Conservation (phyloP, 2,113 vertebrate species). For the Leucosticte australis region DNA sequence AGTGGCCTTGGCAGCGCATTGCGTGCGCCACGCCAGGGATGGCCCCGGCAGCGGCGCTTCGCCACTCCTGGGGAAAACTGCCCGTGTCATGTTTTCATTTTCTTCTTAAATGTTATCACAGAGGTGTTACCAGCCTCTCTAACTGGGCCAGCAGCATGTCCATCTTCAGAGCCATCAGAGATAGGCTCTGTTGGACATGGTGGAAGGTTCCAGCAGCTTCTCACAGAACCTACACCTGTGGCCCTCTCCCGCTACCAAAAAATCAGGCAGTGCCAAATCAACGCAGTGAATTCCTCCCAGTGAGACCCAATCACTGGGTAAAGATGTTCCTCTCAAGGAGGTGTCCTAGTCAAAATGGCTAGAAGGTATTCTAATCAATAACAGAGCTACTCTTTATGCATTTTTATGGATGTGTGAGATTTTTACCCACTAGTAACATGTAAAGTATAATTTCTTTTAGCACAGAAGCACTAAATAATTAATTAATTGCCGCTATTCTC, state of each 20-base stretch:
- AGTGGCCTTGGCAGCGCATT: not conserved
- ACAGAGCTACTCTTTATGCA: not conserved
- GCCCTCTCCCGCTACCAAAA: not conserved
- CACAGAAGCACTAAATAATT: not conserved
- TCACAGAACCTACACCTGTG: not conserved
- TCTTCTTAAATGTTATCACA: not conserved
- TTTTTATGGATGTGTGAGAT: not conserved
- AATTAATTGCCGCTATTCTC: not conserved
- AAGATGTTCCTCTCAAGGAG: not conserved
- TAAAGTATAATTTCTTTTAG: not conserved
- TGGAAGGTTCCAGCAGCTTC: not conserved
- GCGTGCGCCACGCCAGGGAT: fast-evolving
- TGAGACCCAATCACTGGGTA: not conserved
- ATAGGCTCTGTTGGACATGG: not conserved
- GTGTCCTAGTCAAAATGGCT: not conserved
- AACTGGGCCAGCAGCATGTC: not conserved
- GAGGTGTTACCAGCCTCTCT: not conserved
- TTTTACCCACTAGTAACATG: fast-evolving
- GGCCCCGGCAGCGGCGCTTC: not conserved
- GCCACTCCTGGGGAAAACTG: not conserved
- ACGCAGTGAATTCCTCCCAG: not conserved
- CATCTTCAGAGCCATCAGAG: not conserved
- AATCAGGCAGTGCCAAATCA: not conserved
- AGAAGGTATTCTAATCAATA: not conserved
- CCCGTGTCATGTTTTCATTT: not conserved